Percentiles rank a stretch among this genome's conserved stretches.
Conservation (phyloP, 2,888 invertebrate genomes). For the Eurytoma adleriae region DNA sequence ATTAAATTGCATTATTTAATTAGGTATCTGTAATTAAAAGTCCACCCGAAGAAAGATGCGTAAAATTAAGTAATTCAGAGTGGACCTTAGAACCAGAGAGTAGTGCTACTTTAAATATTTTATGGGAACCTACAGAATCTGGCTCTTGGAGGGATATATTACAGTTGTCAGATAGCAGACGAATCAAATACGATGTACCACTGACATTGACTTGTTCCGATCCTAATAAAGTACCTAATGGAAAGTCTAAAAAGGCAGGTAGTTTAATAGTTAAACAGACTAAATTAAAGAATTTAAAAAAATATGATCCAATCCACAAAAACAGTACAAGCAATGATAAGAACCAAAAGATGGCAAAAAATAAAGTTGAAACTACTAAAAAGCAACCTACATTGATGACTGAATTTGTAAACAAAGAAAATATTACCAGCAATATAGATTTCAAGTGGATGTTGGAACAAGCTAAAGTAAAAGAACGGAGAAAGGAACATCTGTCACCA, state of each 20-base stretch:
- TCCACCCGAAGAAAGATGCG: constrained; percentile 79
- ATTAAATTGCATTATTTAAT: neutral
- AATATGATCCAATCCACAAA: constrained; percentile 2
- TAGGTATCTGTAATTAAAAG: constrained; percentile 77
- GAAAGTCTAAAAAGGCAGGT: constrained; percentile 19
- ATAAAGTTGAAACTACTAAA: constrained; percentile 26
- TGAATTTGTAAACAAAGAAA: constrained; percentile 58
- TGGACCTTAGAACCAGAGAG: constrained; percentile 78
- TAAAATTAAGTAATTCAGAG: constrained; percentile 79
- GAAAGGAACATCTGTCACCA: constrained; percentile 47
- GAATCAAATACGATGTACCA: constrained; percentile 83
- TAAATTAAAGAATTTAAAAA: neutral
- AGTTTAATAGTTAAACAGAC: too few relatives aligned
- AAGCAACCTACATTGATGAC: constrained; percentile 54
- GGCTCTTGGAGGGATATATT: constrained; percentile 81
- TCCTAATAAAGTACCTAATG: constrained; percentile 45
- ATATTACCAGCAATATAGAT: constrained; percentile 52
- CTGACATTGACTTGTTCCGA: constrained; percentile 60
- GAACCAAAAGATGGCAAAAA: constrained; percentile 9
- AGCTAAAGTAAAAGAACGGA: constrained; percentile 53
- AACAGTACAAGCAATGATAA: neutral
- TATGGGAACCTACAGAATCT: constrained; percentile 81
- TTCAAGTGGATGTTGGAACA: constrained; percentile 52
- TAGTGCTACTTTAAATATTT: constrained; percentile 79
- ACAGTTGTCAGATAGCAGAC: constrained; percentile 81